Percentiles rank a stretch among this genome's conserved stretches.
Conservation (phyloP, 2,888 invertebrate species). For the Mamestra brassicae region DNA sequence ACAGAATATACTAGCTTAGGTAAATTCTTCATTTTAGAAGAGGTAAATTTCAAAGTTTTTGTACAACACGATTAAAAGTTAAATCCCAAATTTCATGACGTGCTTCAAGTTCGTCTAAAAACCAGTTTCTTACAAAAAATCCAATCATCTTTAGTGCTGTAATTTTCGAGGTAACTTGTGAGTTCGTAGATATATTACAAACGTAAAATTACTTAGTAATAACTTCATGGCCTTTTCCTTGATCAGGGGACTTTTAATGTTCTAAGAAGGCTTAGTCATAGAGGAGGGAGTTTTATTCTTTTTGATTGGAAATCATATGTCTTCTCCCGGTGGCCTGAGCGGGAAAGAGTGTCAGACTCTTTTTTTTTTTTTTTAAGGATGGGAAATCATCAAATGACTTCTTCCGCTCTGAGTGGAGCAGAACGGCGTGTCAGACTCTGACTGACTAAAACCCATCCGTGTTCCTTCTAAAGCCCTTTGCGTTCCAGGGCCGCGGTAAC, state of each 20-base stretch:
- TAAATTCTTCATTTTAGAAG: neutral
- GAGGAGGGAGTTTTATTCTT: too few relatives aligned
- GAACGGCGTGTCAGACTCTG: too few relatives aligned
- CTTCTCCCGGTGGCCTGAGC: too few relatives aligned
- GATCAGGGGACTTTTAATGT: neutral
- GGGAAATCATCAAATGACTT: too few relatives aligned
- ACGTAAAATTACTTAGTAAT: neutral
- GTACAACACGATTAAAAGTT: neutral
- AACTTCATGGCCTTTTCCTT: conserved; percentile 8
- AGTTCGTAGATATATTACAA: conserved; percentile 14
- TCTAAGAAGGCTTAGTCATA: too few relatives aligned
- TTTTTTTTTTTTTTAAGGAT: too few relatives aligned
- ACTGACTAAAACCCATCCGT: too few relatives aligned
- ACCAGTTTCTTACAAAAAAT: conserved; percentile 53
- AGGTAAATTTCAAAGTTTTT: conserved; percentile 5
- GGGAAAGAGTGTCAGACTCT: too few relatives aligned
- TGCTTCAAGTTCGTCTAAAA: conserved; percentile 9
- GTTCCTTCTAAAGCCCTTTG: too few relatives aligned
- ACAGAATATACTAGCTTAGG: neutral
- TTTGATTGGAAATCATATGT: too few relatives aligned
- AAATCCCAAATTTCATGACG: conserved; percentile 25
- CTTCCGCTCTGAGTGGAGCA: too few relatives aligned
- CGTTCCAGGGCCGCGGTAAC: too few relatives aligned
- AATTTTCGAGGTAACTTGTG: conserved; percentile 20
- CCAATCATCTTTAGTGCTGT: conserved; percentile 27